phyloP scores from a whole-genome alignment of 2,797 vertebrate species.

The Xenentodon cancila region DNA sequence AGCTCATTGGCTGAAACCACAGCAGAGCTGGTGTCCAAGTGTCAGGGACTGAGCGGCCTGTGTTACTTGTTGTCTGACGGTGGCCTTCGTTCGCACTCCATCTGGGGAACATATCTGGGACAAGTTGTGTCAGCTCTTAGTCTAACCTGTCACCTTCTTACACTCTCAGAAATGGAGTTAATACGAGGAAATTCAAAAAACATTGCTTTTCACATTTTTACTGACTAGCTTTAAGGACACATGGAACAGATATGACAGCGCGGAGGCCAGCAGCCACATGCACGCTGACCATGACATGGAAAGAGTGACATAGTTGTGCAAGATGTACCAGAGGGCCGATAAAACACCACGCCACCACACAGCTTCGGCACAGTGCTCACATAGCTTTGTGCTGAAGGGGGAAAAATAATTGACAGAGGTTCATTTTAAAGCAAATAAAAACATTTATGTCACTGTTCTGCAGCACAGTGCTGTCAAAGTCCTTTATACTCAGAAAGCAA shows the following conservation, averaged over 20 bases:
- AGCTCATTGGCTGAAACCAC: conserved; percentile 79
- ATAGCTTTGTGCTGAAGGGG: conserved; percentile 18
- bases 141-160: conserved; percentile 27
- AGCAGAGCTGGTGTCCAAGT: conserved; percentile 73
- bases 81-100: conserved; percentile 35
- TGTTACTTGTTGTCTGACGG: conserved; percentile 9
- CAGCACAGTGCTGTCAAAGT: neutral
- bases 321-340: conserved; percentile 71
- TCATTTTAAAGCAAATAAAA: conserved; percentile 9
- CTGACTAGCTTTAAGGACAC: conserved; percentile 32
- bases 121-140: conserved; percentile 29
- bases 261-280: conserved; percentile 54
- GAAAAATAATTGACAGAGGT: neutral
- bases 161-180: neutral
- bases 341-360: conserved; percentile 54
- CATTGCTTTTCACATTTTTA: conserved; percentile 28
- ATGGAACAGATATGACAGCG: conserved; percentile 34
- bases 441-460: neutral
- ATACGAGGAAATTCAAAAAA: conserved; percentile 1
- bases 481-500: neutral
- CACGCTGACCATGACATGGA: conserved; percentile 76
- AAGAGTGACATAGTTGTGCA: conserved; percentile 74
- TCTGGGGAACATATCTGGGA: conserved; percentile 61
- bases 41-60: conserved; percentile 60
- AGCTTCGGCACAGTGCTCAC: conserved; percentile 42